phyloP scores from a whole-genome alignment of 2,797 vertebrate species.

The Chlorospingus flavigularis region DNA sequence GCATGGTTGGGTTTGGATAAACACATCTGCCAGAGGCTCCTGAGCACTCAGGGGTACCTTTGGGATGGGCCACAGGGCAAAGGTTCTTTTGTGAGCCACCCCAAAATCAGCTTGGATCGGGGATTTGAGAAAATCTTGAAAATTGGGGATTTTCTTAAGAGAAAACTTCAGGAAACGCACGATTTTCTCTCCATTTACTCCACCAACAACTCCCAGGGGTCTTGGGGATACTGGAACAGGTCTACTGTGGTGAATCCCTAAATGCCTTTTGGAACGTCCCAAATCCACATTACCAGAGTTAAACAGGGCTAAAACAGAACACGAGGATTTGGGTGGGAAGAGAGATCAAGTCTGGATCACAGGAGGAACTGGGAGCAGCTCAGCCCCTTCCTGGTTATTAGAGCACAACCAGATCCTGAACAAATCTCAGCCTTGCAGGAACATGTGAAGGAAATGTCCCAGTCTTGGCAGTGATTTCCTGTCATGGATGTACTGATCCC shows the following conservation, averaged over 20 bases:
- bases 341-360: neutral
- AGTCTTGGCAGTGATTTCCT: neutral
- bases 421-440: neutral
- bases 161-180: no score
- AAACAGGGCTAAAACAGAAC: neutral
- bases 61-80: fast-evolving
- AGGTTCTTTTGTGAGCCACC: neutral
- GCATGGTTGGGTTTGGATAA: neutral
- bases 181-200: fast-evolving
- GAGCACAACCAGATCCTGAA: neutral
- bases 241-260: neutral
- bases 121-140: neutral
- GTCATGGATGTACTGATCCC: neutral
- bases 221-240: neutral
- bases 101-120: fast-evolving
- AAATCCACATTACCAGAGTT: fast-evolving
- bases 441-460: neutral
- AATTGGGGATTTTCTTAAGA: neutral
- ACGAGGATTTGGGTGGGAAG: neutral
- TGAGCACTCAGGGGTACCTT: neutral
- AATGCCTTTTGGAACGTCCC: neutral
- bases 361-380: neutral
- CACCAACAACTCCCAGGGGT: neutral
- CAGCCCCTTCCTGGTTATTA: neutral
- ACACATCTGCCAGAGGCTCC: neutral